Conservation (phyloP, 2,888 invertebrate species). For the Leucozona laternaria region DNA sequence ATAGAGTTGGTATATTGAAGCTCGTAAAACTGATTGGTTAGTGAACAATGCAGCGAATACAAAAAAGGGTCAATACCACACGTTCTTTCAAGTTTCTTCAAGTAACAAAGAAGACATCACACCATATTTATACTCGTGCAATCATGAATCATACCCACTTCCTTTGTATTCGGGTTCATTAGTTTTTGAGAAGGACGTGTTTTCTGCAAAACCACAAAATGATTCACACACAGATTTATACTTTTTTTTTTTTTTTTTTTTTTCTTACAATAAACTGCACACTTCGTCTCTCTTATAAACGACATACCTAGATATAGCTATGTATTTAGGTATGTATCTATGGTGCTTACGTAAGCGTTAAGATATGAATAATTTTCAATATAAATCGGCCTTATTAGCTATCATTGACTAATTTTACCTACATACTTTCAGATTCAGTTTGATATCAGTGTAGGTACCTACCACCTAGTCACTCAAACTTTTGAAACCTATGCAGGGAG, state of each 20-base stretch:
- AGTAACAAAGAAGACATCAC: constrained; percentile 58
- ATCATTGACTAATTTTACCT: constrained; percentile 5
- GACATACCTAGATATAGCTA: neutral
- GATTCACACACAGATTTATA: constrained; percentile 49
- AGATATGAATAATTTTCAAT: constrained; percentile 24
- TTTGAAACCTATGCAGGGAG: neutral
- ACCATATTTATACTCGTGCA: constrained; percentile 16
- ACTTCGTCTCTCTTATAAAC: neutral
- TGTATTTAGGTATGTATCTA: neutral
- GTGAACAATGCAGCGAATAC: constrained; percentile 7
- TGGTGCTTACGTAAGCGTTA: constrained; percentile 43
- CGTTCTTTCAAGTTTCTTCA: constrained; percentile 32
- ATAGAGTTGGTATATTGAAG: neutral
- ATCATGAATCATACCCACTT: constrained; percentile 64
- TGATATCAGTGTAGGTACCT: neutral
- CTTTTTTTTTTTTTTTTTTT: no score
- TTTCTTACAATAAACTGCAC: neutral
- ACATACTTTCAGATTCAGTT: neutral
- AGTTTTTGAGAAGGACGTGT: constrained; percentile 56
- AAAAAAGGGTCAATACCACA: constrained; percentile 58
- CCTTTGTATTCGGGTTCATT: constrained; percentile 61
- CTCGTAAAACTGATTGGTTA: constrained; percentile 4
- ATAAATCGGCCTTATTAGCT: constrained; percentile 4
- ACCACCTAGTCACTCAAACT: neutral
- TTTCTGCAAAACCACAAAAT: constrained; percentile 64